A percentile compares a stretch with the other conserved stretches of the same genome.
Evolutionary conservation across 2,888 invertebrate genomes (phyloP).

Genomic region (Conomelus anceps): DNA sequence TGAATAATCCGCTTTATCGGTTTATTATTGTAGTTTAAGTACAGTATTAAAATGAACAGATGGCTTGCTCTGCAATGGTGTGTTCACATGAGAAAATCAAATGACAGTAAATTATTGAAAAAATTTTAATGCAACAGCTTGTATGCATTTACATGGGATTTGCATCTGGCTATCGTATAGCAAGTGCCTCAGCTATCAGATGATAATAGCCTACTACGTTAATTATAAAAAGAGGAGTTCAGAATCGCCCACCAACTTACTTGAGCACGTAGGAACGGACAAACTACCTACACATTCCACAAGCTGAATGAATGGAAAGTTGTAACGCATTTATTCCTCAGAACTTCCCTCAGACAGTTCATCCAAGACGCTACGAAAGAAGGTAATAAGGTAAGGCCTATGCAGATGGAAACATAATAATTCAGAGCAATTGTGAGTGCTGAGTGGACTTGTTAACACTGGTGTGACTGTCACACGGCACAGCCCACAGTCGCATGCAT

Average conservation of each 20-base stretch:
- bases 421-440: not conserved
- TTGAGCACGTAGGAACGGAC: not conserved
- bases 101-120: not conserved
- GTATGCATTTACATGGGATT: not conserved
- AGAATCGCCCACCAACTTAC: not conserved
- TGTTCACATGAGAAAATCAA: not conserved
- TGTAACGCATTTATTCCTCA: not conserved
- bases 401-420: not conserved
- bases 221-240: not conserved
- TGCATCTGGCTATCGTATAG: not conserved
- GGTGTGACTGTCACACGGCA: not conserved
- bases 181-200: not conserved
- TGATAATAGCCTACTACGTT: not conserved
- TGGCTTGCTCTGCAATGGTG: not conserved
- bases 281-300: not conserved
- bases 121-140: not conserved
- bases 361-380: not conserved
- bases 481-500: not conserved
- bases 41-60: not conserved
- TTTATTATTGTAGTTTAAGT: no score
- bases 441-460: not conserved
- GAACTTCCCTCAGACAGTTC: not conserved
- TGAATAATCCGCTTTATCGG: no score
- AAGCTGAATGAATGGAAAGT: not conserved
- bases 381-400: not conserved